Evolutionary conservation across 2,888 invertebrate genomes (phyloP), one percentile per base, ranked within the genome.

Genomic region (Nomada fabriciana): DNA sequence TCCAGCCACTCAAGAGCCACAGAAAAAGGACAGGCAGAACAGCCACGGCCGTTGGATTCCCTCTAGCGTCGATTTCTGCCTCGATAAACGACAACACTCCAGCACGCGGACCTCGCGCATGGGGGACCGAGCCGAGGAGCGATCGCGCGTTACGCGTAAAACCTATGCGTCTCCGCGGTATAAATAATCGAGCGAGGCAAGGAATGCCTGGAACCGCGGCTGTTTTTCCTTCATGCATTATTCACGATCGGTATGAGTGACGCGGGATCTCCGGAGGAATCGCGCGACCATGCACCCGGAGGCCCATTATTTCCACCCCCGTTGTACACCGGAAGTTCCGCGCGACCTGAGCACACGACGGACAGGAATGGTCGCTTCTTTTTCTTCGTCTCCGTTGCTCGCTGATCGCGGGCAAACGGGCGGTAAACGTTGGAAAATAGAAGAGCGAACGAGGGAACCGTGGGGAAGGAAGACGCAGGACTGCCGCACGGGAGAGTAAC

Each of bases 281-380:
- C 82, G 80, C 75, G 71, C 75, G 71, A 50, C 68, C 55, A 50
- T 43, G 15, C 70, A 57, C 59, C 60, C 72, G 78, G 57, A 78
- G 77, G 80, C 76, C 84, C 85, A 86, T 84, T 84, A 85, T 74
- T 74, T 76, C 69, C 74, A 47, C 79, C 71, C 79, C 64, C 59
- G 60, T 42, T 25, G 53, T 42, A 47, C 59, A 43, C 29, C 67
- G 18, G 61, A 43, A 43, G n/a, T 42, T n/a, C 7, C n/a, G 1
- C 57, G 5, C 63, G 50, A 69, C 52, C 23, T 42, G 25, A 11
- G 20, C 71, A 42, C 76, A 60, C 13, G 59, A 15, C 20, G 23
- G 20, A 57, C 47, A 43, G 42, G 42, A 63, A 43, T 5, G 36
- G 42, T 18, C 23, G n/a, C 15, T 68, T 71, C 53, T 52, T 61